These are phyloP conservation scores for Nycticorax nycticorax DNA, from an alignment of 2,113 vertebrate species.

Conservation along the genomic window DNA sequence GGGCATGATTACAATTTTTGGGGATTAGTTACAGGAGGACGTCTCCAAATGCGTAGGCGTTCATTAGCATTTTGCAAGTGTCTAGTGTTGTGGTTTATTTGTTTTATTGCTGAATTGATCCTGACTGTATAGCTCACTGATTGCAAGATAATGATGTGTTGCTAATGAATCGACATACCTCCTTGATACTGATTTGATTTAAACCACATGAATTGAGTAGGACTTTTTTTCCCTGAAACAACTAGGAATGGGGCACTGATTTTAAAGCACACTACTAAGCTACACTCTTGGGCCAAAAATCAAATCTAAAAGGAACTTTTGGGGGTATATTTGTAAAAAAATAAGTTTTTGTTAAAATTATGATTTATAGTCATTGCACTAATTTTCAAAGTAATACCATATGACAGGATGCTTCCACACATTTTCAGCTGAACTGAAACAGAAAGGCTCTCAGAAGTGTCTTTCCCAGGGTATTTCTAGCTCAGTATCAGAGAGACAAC, in stretches of 20 bases:
- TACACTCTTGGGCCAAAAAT: not conserved
- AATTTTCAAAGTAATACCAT: not conserved
- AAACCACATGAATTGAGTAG: not conserved
- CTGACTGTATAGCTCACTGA: not conserved
- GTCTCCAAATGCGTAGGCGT: rapidly evolving
- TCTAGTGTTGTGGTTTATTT: not conserved
- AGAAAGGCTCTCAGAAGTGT: not conserved
- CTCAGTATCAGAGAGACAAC: not conserved
- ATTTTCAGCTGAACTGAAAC: not conserved
- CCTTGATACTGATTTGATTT: not conserved
- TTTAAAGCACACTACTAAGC: not conserved
- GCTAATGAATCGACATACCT: not conserved
- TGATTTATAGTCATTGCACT: not conserved
- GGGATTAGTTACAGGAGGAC: not conserved
- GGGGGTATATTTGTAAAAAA: not conserved
- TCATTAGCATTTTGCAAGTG: not conserved
- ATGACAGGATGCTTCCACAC: not conserved
- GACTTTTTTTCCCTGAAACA: not conserved
- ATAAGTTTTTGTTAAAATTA: not conserved
- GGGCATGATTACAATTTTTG: not conserved
- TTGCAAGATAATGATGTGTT: not conserved
- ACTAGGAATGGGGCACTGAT: not conserved
- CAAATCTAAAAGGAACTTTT: not conserved
- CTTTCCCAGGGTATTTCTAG: not conserved
- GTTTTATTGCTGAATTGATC: not conserved